phyloP scores from a whole-genome alignment of 2,113 vertebrate genomes.

The Hirundichthys speculiger region DNA sequence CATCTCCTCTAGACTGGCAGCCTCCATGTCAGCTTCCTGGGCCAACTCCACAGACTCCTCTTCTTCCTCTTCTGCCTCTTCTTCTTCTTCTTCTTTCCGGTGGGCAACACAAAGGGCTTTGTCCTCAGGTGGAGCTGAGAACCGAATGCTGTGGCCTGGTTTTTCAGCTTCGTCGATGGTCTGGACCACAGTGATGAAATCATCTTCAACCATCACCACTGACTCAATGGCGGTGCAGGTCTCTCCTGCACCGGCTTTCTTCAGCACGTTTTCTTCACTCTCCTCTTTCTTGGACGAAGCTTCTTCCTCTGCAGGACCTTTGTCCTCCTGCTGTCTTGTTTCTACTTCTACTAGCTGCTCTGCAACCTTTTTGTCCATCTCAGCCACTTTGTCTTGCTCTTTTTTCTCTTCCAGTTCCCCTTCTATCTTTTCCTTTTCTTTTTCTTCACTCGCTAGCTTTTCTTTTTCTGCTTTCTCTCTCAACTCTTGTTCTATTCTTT shows the following conservation, averaged over 20 bases:
- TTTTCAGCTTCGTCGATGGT: constrained; percentile 93
- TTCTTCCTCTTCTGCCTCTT: constrained; percentile 73
- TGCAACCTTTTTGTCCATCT: constrained; percentile 10
- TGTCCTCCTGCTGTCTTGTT: constrained; percentile 12
- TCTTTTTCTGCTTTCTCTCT: constrained; percentile 22
- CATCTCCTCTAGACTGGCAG: constrained; percentile 77
- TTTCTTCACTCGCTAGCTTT: constrained; percentile 9
- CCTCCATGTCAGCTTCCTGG: constrained; percentile 83
- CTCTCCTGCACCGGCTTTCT: constrained; percentile 72
- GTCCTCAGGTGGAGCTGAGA: constrained; percentile 85
- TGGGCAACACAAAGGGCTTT: constrained; percentile 65
- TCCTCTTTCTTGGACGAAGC: constrained; percentile 5
- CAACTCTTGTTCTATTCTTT: constrained; percentile 24
- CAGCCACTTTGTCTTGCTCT: constrained; percentile 17
- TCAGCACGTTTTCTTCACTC: constrained; percentile 30
- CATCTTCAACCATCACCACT: constrained; percentile 95
- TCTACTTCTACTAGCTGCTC: constrained; percentile 12
- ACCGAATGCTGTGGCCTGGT: constrained; percentile 91
- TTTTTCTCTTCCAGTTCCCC: constrained; percentile 21
- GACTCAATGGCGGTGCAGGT: constrained; percentile 91
- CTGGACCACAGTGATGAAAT: constrained; percentile 97
- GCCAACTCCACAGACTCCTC: constrained; percentile 79
- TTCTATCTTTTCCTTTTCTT: constrained; percentile 20
- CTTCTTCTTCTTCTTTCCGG: constrained; percentile 70
- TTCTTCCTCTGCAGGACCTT: constrained; percentile 4